Base-by-base conservation (phyloP, 2,113 vertebrate species). In the Phyllostomus discolor region DNA sequence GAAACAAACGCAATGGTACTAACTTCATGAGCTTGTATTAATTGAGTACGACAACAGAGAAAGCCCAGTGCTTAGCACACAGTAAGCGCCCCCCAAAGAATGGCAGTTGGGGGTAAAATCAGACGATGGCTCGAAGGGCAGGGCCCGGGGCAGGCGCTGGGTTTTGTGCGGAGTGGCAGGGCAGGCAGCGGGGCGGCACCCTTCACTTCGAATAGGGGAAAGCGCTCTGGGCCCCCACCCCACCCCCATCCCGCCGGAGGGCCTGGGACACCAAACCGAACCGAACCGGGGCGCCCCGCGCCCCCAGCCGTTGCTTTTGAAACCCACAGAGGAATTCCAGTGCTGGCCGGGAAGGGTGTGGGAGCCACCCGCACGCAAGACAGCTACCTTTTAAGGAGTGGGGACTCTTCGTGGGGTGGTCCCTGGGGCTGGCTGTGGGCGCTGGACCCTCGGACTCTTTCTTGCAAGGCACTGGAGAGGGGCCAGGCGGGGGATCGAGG, bases 231-330 rank as follows among this genome's bases (percentile, higher is more conserved):
- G 7, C 17, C 41, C 66, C 84, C 62, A 24, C 54, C 66, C 73
- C 75, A 9, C 46, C 78, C 28, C 66, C 67, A 41, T 67, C 67
- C 31, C 1, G 16, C 64, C 10, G 20, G 64, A 19, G n/a, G 52
- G 22, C 84, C 69, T 22, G 38, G 73, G 66, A 4, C 54, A 1
- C 94, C 33, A 46, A 59, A 82, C 52, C 33, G 59, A 59, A 82
- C 52, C 33, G 59, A 59, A 82, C 52, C 20, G 14, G 2, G 8
- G 69, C 28, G 87, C 38, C 87, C 78, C 88, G 90, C 85, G 88
- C 95, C 19, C 93, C 0, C 1, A 88, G 88, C 95, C 97, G 97
- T 97, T 95, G 96, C 54, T 31, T 72, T 95, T 95, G 96, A 96
- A 91, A 81, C 90, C 92, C 73, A 69, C 91, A 26, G 81, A 57